phyloP scores from a whole-genome alignment of 2,113 vertebrate genomes.

The Pachyramphus minor region DNA sequence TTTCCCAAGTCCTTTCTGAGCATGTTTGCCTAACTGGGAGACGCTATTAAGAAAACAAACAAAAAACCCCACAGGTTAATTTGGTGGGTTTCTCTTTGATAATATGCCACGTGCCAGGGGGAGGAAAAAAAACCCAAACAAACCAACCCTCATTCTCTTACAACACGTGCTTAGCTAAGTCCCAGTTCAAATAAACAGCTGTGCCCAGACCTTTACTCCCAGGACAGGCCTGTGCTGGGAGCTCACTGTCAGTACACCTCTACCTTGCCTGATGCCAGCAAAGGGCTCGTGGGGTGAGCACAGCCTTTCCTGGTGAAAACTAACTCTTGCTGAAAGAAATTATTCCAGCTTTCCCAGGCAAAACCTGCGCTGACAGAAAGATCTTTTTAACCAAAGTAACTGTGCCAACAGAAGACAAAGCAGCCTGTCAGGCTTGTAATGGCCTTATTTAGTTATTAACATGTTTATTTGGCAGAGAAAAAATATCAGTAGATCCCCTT shows the following conservation, averaged over 20 bases:
- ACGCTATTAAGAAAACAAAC: neutral
- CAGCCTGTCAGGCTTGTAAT: neutral
- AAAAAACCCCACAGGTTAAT: neutral
- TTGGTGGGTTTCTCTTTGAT: neutral
- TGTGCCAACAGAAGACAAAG: neutral
- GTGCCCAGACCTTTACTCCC: neutral
- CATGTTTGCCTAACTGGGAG: neutral
- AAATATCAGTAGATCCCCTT: neutral
- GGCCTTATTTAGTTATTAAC: neutral
- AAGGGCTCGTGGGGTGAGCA: neutral
- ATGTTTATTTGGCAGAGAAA: neutral
- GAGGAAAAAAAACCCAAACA: neutral
- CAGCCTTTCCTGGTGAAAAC: neutral
- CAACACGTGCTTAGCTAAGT: neutral
- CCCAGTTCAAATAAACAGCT: neutral
- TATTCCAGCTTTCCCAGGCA: neutral
- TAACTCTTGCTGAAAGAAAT: neutral
- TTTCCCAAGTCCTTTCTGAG: neutral
- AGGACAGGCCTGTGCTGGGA: neutral
- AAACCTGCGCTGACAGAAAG: neutral
- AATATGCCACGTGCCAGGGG: neutral
- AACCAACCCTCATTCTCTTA: neutral
- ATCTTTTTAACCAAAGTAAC: neutral
- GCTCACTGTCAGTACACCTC: neutral
- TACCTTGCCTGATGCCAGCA: neutral